These are phyloP conservation scores for Machimus atricapillus DNA, from an alignment of 2,888 invertebrate species.

Conservation along the genomic window DNA sequence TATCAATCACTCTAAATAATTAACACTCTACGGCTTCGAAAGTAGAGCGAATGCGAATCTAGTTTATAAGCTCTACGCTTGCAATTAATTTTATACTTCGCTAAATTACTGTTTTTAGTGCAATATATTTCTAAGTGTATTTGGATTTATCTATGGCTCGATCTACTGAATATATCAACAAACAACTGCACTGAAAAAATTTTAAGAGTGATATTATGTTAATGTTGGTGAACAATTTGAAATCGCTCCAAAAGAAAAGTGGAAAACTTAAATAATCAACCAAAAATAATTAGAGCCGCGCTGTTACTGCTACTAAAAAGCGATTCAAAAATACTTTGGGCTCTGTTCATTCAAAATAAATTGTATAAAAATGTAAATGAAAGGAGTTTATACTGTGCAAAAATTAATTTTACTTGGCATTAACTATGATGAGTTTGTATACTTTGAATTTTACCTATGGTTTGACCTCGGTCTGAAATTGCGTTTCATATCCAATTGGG, in stretches of 20 bases:
- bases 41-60: conserved; percentile 27
- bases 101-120: background rate
- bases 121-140: conserved; percentile 1
- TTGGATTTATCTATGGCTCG: background rate
- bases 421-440: conserved; percentile 15
- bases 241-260: background rate
- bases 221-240: conserved; percentile 14
- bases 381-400: conserved; percentile 7
- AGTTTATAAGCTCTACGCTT: conserved; percentile 19
- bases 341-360: background rate
- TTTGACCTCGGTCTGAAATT: conserved; percentile 53
- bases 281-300: background rate
- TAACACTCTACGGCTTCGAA: background rate
- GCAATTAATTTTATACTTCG: background rate
- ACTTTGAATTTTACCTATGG: conserved; percentile 52
- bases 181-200: conserved; percentile 30
- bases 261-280: background rate
- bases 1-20: background rate
- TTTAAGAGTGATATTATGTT: background rate
- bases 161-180: conserved; percentile 12
- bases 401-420: conserved; percentile 26
- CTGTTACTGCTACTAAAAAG: conserved; percentile 3
- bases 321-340: conserved; percentile 4
- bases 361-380: background rate
- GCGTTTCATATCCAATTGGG: conserved; percentile 50